Conservation (phyloP, 35 echinoderm and acorn worm species). For the Patiria miniata region DNA sequence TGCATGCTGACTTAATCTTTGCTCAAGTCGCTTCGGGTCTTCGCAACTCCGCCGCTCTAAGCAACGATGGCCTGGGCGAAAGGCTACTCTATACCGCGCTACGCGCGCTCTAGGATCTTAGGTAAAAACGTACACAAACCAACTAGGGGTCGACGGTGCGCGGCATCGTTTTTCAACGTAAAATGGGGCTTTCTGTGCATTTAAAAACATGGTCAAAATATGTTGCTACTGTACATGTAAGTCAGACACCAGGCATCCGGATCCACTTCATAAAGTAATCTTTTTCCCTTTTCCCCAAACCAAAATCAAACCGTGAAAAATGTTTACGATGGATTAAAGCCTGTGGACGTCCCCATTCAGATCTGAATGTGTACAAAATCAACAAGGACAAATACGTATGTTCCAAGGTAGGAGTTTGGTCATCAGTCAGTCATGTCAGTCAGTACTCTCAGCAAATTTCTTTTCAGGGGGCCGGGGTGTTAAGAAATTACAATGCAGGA, state of each 20-base stretch:
- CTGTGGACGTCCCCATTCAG: slow-evolving; percentile 25
- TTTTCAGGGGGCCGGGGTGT: too few species aligned
- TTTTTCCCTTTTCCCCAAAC: slow-evolving; percentile 28
- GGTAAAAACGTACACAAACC: not conserved
- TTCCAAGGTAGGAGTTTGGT: not conserved
- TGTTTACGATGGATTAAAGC: slow-evolving; percentile 40
- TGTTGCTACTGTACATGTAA: slow-evolving; percentile 31
- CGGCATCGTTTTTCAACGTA: not conserved
- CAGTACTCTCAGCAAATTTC: not conserved
- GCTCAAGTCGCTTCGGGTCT: too few species aligned
- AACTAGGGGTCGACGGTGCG: not conserved
- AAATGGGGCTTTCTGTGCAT: not conserved
- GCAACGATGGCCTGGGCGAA: too few species aligned
- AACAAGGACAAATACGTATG: slow-evolving; percentile 2
- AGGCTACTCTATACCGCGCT: too few species aligned
- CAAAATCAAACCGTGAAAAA: slow-evolving; percentile 29
- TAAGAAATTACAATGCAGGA: too few species aligned
- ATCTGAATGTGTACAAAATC: slow-evolving; percentile 1
- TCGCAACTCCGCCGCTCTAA: too few species aligned
- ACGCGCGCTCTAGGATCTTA: too few species aligned
- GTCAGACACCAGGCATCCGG: slow-evolving; percentile 37
- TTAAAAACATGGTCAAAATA: slow-evolving; percentile 1
- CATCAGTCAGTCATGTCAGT: not conserved
- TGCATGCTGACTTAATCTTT: too few species aligned
- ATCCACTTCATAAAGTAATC: not conserved